Evolutionary conservation across 1,140 invertebrate genomes (phyloP), one percentile per base, ranked within the genome.

Genomic region (Oscheius sp.): DNA sequence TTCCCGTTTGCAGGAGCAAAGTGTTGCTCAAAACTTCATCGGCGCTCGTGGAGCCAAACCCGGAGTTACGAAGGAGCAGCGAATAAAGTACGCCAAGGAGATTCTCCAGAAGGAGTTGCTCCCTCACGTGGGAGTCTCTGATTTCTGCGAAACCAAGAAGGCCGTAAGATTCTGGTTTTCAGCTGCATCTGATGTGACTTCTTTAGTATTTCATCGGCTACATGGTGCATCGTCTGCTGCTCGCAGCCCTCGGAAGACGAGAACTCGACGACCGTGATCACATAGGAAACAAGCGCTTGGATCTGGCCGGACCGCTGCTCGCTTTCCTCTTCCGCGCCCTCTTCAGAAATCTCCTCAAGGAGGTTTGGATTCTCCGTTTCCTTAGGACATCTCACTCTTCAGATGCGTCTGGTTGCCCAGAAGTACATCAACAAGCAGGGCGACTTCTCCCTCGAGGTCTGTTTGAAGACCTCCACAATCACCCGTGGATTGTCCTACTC

Each of bases 31-130:
- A 15, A 98, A 97, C 86, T 99, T 99, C 78, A 99, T 99, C 82
- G 96, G 96, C 75, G 90, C 93, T 2, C 89, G 96, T 86, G 96
- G 95, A 73, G 95, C 95, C 29, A 88, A 92, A 68, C 94, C 96
- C 31, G 96, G 96, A 86, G 95, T 99, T 0, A 97, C 95, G 0
- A 95, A 95, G 86, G 95, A 98, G 81, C 97, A 96, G 84, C 90
- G 96, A 88, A 95, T 99, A 32, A 97, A 97, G 86, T 99, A 99
- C 87, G 95, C 96, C 0, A 90, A 92, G 84, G 96, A 99, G 90
- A 98, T 99, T 87, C 86, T 99, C 68, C 95, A 99, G 84, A 98
- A 98, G 82, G 95, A 99, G 91, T 97, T 97, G 93, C 89, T 99
- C 77, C 95, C 96, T 13, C 96, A 99, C 87, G 94, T 98, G 73